Evolutionary conservation across 2,888 invertebrate genomes (phyloP).

Genomic region (Ophion slaviceki): DNA sequence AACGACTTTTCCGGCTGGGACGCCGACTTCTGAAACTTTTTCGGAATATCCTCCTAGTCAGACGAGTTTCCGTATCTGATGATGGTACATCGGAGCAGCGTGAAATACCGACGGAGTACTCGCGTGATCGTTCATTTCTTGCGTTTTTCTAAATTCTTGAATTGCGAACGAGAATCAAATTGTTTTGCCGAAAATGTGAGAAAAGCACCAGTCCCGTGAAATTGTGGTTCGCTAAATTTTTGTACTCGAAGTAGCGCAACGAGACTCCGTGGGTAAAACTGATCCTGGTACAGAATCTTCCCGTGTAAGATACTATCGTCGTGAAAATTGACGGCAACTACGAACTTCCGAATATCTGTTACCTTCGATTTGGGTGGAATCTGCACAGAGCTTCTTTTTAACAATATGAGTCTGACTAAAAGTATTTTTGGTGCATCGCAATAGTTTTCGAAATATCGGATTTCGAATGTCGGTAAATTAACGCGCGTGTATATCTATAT

Average conservation of each 20-base stretch:
- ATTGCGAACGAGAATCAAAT: not conserved
- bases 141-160: not conserved
- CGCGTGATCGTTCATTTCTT: not conserved
- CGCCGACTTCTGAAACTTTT: slow-evolving; percentile 88
- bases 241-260: not conserved
- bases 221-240: not conserved
- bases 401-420: too few species aligned
- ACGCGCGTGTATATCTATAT: too few species aligned
- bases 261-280: not conserved
- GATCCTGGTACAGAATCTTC: not conserved
- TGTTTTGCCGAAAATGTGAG: not conserved
- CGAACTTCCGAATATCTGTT: not conserved
- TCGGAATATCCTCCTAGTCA: not conserved
- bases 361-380: too few species aligned
- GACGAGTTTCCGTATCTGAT: not conserved
- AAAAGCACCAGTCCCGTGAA: not conserved
- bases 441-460: too few species aligned
- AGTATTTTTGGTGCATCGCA: too few species aligned
- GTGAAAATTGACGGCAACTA: not conserved
- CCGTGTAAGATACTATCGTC: not conserved
- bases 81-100: not conserved
- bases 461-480: too few species aligned
- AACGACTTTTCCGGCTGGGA: slow-evolving; percentile 96
- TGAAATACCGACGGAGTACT: slow-evolving; percentile 1
- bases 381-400: too few species aligned